A percentile compares a stretch with the other conserved stretches of the same genome.
Conservation (phyloP, 2,797 vertebrate species). For the Peromyscus nudipes region DNA sequence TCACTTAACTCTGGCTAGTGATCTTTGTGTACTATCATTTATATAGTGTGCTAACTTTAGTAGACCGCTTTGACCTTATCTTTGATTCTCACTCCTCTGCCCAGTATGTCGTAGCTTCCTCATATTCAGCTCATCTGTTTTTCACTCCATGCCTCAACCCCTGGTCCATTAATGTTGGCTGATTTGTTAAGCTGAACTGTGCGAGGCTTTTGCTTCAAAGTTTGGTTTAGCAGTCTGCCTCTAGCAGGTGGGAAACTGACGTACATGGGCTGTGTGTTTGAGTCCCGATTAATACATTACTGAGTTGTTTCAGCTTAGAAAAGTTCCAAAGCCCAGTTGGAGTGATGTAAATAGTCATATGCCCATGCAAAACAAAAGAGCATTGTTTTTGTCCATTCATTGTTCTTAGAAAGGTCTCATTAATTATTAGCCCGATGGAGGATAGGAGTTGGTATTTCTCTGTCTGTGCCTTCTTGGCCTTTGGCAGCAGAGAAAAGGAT, state of each 20-base stretch:
- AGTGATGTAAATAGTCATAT: constrained; percentile 38
- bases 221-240: constrained; percentile 25
- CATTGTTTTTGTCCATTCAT: constrained; percentile 65
- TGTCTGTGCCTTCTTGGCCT: constrained; percentile 53
- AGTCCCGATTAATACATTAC: constrained; percentile 62
- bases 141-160: not conserved
- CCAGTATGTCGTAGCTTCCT: not conserved
- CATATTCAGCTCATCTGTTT: constrained; percentile 13
- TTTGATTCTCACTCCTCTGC: not conserved
- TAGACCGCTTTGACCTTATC: not conserved
- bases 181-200: constrained; percentile 50
- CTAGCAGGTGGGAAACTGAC: constrained; percentile 5
- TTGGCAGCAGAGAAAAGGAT: constrained; percentile 60
- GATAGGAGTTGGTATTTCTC: constrained; percentile 53
- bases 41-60: not conserved
- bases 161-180: not conserved
- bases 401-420: constrained; percentile 68
- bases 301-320: constrained; percentile 42
- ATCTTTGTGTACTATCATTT: not conserved
- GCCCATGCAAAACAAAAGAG: not conserved
- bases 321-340: not conserved
- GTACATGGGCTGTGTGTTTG: constrained; percentile 34
- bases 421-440: constrained; percentile 71
- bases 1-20: not conserved
- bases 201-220: constrained; percentile 39